Base-by-base conservation (phyloP, 2,888 invertebrate species). In the Pseudococcus longispinus region DNA sequence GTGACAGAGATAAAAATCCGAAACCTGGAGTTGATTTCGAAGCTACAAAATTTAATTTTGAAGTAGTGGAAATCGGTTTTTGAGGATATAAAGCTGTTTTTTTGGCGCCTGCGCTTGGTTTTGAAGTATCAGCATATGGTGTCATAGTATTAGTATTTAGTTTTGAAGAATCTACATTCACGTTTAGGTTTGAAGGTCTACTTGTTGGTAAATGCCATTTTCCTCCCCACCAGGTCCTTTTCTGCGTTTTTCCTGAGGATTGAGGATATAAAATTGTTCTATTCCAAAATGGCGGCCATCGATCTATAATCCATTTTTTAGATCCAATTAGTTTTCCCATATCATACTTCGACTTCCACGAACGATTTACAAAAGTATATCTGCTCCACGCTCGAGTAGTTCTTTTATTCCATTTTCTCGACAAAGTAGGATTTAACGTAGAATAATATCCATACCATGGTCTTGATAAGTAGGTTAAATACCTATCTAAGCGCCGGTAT, bases 401-500 rank as follows among this genome's bases (percentile, higher is more conserved):
- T 70, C 29, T 32, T 70, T 70, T 70, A 29, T 70, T 18, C 70
- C 29, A 18, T 2, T 70, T 26, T 4, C 4, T 26, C 5, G 18
- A 32, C 15, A 13, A 2, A 5, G 29, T 29, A 11, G 26, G 70
- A 29, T 4, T 11, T 4, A 70, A 29, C 0, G 70, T 70, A 2
- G 70, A 70, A 70, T 20, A 70, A 15, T 29, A 70, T 5, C 70
- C 70, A 18, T 70, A 70, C 70, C 70, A 70, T 70, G 70, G 70
- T 70, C 20, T 70, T 15, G 70, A 32, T 8, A 70, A 70, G 13
- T 29, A 70, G 4, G 70, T 70, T 70, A 70, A 18, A 29, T 70
- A 70, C 9, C 15, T 70, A 15, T 70, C 18, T 70, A 70, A 70
- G 4, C 70, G 29, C 29, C 4, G 29, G 15, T 29, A 70, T 15